A percentile compares a stretch with the other conserved stretches of the same genome.
These are phyloP conservation scores for Sapayoa aenigma DNA, from an alignment of 2,113 vertebrate genomes.

Conservation along the genomic window DNA sequence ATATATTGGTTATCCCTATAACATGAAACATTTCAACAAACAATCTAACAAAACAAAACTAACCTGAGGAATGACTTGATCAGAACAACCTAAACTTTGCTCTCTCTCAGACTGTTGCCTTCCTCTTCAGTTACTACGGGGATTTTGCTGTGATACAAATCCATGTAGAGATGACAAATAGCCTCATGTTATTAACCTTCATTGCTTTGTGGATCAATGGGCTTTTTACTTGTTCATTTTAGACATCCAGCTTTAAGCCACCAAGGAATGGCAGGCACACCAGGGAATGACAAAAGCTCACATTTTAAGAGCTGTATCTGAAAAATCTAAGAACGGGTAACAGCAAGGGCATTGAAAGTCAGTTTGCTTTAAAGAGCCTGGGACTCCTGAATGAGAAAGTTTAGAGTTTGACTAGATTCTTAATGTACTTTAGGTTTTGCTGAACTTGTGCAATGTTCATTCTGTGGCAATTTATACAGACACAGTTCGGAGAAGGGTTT, in stretches of 20 bases:
- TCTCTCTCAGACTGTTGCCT: not conserved
- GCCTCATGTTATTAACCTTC: not conserved
- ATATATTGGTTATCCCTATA: not conserved
- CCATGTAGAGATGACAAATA: not conserved
- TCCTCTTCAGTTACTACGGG: not conserved
- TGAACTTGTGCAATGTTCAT: not conserved
- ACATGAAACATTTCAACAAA: not conserved
- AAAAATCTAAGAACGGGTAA: not conserved
- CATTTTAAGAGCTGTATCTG: not conserved
- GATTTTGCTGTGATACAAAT: not conserved
- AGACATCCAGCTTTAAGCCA: not conserved
- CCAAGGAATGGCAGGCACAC: not conserved
- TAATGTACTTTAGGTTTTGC: not conserved
- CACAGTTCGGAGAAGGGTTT: constrained; percentile 8
- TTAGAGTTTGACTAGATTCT: not conserved
- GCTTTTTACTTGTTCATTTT: not conserved
- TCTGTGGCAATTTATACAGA: not conserved
- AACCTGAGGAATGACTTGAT: not conserved
- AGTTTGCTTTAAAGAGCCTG: not conserved
- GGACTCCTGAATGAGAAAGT: not conserved
- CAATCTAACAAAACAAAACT: too few relatives aligned
- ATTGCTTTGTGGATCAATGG: not conserved
- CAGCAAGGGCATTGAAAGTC: not conserved
- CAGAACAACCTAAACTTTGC: not conserved
- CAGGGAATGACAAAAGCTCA: not conserved